Conservation (phyloP, 2,888 invertebrate species). For the Standfussiana lucernea region DNA sequence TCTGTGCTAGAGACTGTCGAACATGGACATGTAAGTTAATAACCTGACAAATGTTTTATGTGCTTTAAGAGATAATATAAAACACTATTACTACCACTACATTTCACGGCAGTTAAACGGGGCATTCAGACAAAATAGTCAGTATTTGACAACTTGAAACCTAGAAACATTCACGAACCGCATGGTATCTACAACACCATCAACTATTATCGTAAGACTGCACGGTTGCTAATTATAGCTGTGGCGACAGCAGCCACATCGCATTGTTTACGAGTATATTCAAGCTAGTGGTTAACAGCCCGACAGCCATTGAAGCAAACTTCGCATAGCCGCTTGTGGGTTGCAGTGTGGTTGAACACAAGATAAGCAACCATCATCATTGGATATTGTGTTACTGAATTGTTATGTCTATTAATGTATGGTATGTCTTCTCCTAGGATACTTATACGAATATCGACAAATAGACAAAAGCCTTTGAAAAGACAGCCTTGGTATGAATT, state of each 20-base stretch:
- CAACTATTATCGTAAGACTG: constrained; percentile 11
- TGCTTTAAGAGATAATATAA: background rate
- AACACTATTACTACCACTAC: too few relatives aligned
- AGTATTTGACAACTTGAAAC: background rate
- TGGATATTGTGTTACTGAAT: constrained; percentile 31
- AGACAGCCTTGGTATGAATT: background rate
- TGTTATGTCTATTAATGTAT: constrained; percentile 22
- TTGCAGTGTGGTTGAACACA: constrained; percentile 30
- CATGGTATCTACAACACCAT: background rate
- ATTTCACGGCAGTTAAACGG: background rate
- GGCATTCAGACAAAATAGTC: background rate
- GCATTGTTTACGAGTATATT: constrained; percentile 16
- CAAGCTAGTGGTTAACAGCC: constrained; percentile 30
- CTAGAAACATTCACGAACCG: background rate
- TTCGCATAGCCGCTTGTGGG: constrained; percentile 19
- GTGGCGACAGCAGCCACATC: constrained; percentile 25
- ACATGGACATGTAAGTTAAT: too few relatives aligned
- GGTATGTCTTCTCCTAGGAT: background rate
- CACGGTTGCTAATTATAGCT: constrained; percentile 30
- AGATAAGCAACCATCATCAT: constrained; percentile 18
- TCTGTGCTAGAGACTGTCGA: background rate
- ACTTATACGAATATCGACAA: background rate
- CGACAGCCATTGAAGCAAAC: constrained; percentile 10
- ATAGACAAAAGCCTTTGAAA: constrained; percentile 4
- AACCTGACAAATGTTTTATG: background rate